Evolutionary conservation across 2,113 vertebrate genomes (phyloP).

Genomic region (Calonectris borealis): DNA sequence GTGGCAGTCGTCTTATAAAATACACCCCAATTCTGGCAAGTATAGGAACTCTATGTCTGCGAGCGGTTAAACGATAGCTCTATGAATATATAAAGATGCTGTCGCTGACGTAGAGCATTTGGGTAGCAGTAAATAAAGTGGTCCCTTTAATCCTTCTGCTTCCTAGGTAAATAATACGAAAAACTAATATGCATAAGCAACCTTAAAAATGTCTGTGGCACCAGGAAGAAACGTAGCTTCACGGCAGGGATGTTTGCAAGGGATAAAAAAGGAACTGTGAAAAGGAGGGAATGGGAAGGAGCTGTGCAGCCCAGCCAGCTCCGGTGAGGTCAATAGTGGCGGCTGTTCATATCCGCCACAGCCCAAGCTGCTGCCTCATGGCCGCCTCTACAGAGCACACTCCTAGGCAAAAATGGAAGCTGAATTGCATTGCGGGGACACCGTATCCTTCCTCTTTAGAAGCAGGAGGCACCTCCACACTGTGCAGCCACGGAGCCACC

Average conservation of each 20-base stretch:
- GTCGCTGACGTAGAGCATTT: not conserved
- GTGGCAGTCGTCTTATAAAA: conserved; percentile 10
- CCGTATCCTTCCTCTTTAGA: not conserved
- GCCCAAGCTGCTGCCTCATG: not conserved
- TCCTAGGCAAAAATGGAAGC: not conserved
- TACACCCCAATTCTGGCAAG: not conserved
- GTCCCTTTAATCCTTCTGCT: not conserved
- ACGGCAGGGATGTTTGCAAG: not conserved
- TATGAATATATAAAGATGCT: not conserved
- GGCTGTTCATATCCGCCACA: not conserved
- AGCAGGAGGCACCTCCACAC: not conserved
- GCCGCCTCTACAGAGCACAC: not conserved
- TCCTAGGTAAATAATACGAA: not conserved
- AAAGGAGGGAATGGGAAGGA: not conserved
- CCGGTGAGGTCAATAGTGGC: not conserved
- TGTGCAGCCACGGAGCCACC: not conserved
- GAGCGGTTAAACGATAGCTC: conserved; percentile 23
- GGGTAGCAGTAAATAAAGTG: not conserved
- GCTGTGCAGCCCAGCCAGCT: too few species aligned
- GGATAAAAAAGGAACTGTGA: not conserved
- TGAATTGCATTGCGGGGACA: not conserved
- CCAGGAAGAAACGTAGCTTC: not conserved
- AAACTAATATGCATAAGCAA: not conserved
- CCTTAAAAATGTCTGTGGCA: not conserved
- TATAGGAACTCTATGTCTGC: not conserved